These are phyloP conservation scores for Listronotus oregonensis DNA, from an alignment of 1,140 invertebrate species.

Conservation along the genomic window DNA sequence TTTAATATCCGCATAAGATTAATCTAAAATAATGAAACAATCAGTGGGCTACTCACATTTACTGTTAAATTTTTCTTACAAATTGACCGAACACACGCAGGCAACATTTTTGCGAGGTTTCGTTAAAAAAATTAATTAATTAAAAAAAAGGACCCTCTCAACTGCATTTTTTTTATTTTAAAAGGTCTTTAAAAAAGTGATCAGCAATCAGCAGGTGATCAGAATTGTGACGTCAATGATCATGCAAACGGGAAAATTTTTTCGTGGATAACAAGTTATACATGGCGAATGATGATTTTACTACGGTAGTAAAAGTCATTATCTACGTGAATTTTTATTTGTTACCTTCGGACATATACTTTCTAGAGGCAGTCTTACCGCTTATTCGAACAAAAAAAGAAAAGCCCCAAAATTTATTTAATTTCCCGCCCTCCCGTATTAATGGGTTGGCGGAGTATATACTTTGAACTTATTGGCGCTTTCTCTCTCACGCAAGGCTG, in stretches of 20 bases:
- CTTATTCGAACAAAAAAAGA: too few species aligned
- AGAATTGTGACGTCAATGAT: constrained; percentile 8
- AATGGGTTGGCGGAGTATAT: too few species aligned
- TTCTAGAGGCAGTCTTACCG: too few species aligned
- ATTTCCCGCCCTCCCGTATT: too few species aligned
- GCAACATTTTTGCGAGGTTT: constrained; percentile 39
- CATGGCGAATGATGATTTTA: too few species aligned
- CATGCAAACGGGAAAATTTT: not conserved
- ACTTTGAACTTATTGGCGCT: too few species aligned
- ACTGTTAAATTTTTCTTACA: constrained; percentile 36
- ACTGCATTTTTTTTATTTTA: not conserved
- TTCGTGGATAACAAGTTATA: too few species aligned
- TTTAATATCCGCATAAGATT: constrained; percentile 3
- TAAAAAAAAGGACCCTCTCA: constrained; percentile 8
- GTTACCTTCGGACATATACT: too few species aligned
- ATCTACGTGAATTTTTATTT: too few species aligned
- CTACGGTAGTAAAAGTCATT: too few species aligned
- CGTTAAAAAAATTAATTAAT: constrained; percentile 1
- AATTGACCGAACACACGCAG: constrained; percentile 39
- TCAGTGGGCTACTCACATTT: constrained; percentile 39
- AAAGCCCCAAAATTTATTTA: too few species aligned
- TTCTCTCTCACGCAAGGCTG: too few species aligned
- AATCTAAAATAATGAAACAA: constrained; percentile 29
- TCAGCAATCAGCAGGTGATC: not conserved
- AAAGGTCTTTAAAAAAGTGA: constrained; percentile 34